These are phyloP conservation scores for Brachyrhaphis roseni DNA, from an alignment of 2,797 vertebrate genomes.

Conservation along the genomic window DNA sequence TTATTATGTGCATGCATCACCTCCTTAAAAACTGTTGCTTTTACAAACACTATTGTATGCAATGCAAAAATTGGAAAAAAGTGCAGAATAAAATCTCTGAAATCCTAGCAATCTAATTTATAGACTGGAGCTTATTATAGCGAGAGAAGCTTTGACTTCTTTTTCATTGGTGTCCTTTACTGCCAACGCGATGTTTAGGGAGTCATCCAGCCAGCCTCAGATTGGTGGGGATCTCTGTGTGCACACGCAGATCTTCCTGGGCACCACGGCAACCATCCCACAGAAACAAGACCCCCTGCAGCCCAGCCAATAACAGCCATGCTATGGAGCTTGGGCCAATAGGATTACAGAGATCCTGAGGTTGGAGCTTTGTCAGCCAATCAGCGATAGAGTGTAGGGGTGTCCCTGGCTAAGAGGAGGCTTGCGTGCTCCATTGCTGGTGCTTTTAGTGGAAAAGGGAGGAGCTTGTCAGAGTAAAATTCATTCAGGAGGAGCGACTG, in stretches of 20 bases:
- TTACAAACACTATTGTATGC: conserved; percentile 4
- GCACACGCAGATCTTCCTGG: conserved; percentile 84
- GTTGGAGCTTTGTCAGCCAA: conserved; percentile 71
- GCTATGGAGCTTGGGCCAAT: conserved; percentile 70
- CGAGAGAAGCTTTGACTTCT: conserved; percentile 53
- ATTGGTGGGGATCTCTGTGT: conserved; percentile 80
- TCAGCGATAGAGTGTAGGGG: conserved; percentile 73
- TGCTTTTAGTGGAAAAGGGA: conserved; percentile 67
- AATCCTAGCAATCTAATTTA: neutral
- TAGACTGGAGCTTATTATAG: neutral
- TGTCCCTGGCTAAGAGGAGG: conserved; percentile 78
- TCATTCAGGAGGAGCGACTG: conserved; percentile 86
- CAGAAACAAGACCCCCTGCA: conserved; percentile 83
- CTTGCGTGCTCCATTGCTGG: conserved; percentile 74
- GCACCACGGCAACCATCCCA: conserved; percentile 86
- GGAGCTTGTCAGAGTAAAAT: conserved; percentile 78
- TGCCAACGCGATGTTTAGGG: conserved; percentile 62
- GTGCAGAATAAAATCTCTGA: neutral
- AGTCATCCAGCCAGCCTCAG: conserved; percentile 74
- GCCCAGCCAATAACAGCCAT: conserved; percentile 75
- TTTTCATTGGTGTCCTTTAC: conserved; percentile 49
- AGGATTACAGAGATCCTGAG: conserved; percentile 53
- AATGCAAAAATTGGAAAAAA: neutral
- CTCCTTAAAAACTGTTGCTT: neutral
- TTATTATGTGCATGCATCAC: conserved; percentile 5